phyloP scores from a whole-genome alignment of 2,888 invertebrate genomes.

The Panzeria rudis region DNA sequence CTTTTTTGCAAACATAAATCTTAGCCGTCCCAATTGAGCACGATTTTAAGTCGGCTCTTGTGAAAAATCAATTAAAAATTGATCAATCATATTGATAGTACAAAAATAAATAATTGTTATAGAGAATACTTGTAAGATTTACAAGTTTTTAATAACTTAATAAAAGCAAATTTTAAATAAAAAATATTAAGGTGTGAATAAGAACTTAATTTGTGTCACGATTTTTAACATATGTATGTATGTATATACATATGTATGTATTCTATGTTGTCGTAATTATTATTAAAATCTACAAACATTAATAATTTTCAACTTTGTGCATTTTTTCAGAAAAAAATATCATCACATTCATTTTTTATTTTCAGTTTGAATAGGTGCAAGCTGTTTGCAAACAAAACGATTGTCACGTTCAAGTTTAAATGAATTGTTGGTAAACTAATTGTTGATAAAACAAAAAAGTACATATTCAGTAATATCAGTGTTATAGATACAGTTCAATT shows the following conservation, averaged over 20 bases:
- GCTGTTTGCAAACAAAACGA: constrained; percentile 42
- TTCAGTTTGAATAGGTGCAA: background rate
- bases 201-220: constrained; percentile 36
- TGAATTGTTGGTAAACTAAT: constrained; percentile 64
- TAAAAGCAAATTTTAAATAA: background rate
- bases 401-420: constrained; percentile 72
- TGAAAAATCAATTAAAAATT: constrained; percentile 58
- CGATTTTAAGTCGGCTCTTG: constrained; percentile 45
- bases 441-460: constrained; percentile 14
- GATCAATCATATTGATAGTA: constrained; percentile 49
- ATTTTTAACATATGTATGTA: constrained; percentile 7
- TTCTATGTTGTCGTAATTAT: constrained; percentile 1
- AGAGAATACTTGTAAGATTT: background rate
- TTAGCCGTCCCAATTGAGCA: constrained; percentile 37
- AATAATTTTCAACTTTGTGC: constrained; percentile 24
- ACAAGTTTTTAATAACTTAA: background rate
- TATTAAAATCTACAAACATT: constrained; percentile 40
- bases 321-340: background rate
- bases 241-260: background rate
- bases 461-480: background rate
- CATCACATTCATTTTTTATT: constrained; percentile 30
- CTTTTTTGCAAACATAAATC: constrained; percentile 8
- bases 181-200: constrained; percentile 19
- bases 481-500: constrained; percentile 32
- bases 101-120: background rate